Base-by-base conservation (phyloP, 2,888 invertebrate genomes). In the Agrilus mali region DNA sequence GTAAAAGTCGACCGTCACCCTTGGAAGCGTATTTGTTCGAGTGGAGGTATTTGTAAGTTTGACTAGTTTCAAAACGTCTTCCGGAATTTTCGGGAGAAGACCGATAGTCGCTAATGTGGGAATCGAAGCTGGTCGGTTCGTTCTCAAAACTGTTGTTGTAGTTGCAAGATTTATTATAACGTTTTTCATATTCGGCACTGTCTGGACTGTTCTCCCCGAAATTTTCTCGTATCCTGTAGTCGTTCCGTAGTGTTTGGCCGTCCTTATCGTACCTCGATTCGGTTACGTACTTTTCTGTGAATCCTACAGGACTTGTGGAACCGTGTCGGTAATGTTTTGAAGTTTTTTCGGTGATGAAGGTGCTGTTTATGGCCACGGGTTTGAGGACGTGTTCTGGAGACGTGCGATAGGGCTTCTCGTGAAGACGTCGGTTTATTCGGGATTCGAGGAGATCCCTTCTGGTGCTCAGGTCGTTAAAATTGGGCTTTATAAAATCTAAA, bases 381-480 rank as follows among this genome's bases (percentile, higher is more conserved):
- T 71, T 70, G 5, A 32, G 14, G 53, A 45, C 70, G 1, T 55
- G 51, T 67, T 59, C 71, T 56, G 48, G 72, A 53, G 53, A 72
- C 42, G 64, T 66, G 35, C 68, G 65, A 32, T 50, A 47, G 4
- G 50, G 46, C 43, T 63, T 64, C 33, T 71, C 72, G 27, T 63
- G 68, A 20, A 63, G 64, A 51, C 67, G 69, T 38, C 82, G 71
- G 45, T 82, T 77, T 38, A 86, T 75, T 46, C 86, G 72, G 1
- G 86, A 86, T 61, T 87, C 86, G 13, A 87, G 67, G 33, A 83
- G 72, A 47, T 85, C 81, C 13, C 86, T 71, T 40, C 86, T 69
- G 27, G 82, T 80, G 56, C 85, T 82, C 44, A 86, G 60, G 56
- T 83, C 80, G 37, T 47, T 47, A n/a, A 36, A 33, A 17, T 43